A percentile compares a stretch with the other conserved stretches of the same genome.
Evolutionary conservation across 2,113 vertebrate species (phyloP).

Genomic region (Pogonocichla stellata): DNA sequence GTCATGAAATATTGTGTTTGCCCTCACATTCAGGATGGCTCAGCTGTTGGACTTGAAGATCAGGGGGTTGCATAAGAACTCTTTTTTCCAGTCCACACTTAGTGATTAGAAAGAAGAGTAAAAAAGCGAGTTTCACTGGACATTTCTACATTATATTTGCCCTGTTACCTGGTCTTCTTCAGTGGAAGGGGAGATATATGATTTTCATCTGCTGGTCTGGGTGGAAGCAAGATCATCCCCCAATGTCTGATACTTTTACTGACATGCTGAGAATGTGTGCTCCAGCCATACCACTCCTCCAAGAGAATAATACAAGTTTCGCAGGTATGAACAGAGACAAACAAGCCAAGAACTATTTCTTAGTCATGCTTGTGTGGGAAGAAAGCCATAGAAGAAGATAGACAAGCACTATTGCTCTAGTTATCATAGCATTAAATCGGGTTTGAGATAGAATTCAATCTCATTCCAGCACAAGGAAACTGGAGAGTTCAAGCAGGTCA

Average conservation of each 20-base stretch:
- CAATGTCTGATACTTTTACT: background rate
- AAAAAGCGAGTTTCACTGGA: background rate
- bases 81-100: background rate
- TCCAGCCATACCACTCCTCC: background rate
- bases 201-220: background rate
- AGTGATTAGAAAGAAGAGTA: background rate
- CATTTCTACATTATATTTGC: background rate
- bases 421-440: background rate
- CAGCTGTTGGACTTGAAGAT: background rate
- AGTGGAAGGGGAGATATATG: background rate
- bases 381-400: background rate
- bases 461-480: background rate
- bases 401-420: background rate
- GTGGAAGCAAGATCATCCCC: background rate
- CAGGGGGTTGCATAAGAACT: background rate
- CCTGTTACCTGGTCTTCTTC: background rate
- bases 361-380: background rate
- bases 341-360: background rate
- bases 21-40: background rate
- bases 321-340: background rate
- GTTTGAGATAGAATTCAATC: background rate
- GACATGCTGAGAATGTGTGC: background rate
- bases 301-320: background rate
- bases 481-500: background rate
- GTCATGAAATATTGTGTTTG: background rate